A percentile compares a stretch with the other conserved stretches of the same genome.
Evolutionary conservation across 2,113 vertebrate species (phyloP).

Genomic region (Rhombomys opimus): DNA sequence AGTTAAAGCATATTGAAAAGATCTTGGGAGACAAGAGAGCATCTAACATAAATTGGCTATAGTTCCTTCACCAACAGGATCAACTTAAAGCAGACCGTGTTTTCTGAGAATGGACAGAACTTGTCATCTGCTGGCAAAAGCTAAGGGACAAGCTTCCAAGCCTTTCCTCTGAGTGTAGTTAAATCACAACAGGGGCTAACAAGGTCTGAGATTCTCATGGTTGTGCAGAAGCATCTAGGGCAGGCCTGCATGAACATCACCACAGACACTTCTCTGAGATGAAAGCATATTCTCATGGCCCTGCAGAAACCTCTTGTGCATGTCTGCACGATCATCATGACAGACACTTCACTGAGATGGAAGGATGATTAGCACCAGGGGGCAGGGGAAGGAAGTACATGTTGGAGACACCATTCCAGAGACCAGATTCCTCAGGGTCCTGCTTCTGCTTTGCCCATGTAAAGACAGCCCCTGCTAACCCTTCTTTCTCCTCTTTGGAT

Average conservation of each 20-base stretch:
- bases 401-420: background rate
- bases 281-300: background rate
- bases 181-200: background rate
- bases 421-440: background rate
- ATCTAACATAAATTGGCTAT: slow-evolving; percentile 24
- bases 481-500: background rate
- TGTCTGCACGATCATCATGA: background rate
- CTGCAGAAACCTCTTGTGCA: background rate
- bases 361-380: background rate
- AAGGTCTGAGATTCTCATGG: background rate
- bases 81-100: background rate
- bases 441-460: background rate
- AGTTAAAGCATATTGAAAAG: background rate
- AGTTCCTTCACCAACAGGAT: background rate
- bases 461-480: background rate
- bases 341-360: background rate
- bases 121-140: slow-evolving; percentile 28
- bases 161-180: background rate
- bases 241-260: background rate
- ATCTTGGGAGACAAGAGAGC: background rate
- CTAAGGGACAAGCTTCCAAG: background rate
- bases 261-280: background rate
- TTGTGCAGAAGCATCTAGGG: background rate
- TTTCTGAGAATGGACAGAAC: slow-evolving; percentile 16
- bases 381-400: background rate